phyloP scores from a whole-genome alignment of 2,113 vertebrate genomes.

The Acanthisitta chloris region DNA sequence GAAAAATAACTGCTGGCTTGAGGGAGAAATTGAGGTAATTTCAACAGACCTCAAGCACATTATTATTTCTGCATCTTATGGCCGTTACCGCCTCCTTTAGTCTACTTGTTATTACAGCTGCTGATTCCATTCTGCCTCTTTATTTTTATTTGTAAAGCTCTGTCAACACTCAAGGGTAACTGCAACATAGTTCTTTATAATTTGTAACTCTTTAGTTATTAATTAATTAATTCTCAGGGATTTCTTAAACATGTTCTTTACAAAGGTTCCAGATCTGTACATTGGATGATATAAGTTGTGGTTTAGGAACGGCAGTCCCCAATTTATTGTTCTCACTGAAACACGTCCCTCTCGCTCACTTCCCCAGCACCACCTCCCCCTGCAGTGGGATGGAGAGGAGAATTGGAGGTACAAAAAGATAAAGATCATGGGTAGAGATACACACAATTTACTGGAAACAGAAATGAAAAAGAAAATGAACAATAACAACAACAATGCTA shows the following conservation, averaged over 20 bases:
- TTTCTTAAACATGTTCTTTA: neutral
- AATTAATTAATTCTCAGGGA: neutral
- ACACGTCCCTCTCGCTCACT: too few species aligned
- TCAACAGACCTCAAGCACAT: neutral
- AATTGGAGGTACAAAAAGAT: too few species aligned
- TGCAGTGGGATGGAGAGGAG: too few species aligned
- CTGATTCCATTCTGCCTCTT: neutral
- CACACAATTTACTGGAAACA: too few species aligned
- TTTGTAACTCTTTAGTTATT: neutral
- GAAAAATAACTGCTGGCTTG: neutral
- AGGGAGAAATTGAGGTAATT: conserved; percentile 10
- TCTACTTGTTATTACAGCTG: neutral
- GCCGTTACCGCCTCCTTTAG: neutral
- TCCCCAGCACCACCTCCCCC: too few species aligned
- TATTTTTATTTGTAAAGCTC: neutral
- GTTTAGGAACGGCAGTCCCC: too few species aligned
- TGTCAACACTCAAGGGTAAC: neutral
- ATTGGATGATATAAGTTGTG: neutral
- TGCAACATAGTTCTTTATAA: neutral
- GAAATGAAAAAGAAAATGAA: too few species aligned
- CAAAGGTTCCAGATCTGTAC: neutral
- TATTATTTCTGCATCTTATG: conserved; percentile 12
- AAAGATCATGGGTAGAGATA: too few species aligned
- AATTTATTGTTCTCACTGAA: too few species aligned
- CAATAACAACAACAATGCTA: too few species aligned